phyloP scores from a whole-genome alignment of 2,888 invertebrate species.

The Conistra vaccinii region DNA sequence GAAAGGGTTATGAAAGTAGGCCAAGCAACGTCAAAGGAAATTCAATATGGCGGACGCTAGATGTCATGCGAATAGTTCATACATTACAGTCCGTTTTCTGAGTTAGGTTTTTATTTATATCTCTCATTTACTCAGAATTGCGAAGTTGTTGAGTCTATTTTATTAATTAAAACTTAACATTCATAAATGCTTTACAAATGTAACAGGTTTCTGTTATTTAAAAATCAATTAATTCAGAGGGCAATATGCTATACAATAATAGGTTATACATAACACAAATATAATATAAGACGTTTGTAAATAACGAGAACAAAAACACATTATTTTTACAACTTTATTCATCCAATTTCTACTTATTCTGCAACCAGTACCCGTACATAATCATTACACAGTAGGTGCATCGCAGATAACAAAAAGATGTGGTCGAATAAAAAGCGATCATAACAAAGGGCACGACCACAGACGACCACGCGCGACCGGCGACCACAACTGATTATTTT shows the following conservation, averaged over 20 bases:
- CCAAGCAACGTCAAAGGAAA: conserved; percentile 29
- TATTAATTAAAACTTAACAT: neutral
- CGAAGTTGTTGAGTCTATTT: neutral
- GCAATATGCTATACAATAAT: neutral
- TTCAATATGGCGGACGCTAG: conserved; percentile 22
- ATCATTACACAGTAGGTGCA: conserved; percentile 83
- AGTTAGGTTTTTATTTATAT: neutral
- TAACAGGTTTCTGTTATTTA: neutral
- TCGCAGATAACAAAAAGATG: conserved; percentile 83
- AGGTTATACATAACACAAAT: no score
- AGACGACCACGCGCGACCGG: conserved; percentile 61
- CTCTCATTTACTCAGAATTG: neutral
- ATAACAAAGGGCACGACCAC: conserved; percentile 82
- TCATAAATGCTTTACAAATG: neutral
- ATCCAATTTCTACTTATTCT: conserved; percentile 46
- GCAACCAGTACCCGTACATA: conserved; percentile 75
- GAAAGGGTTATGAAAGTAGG: conserved; percentile 19
- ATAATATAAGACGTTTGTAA: no score
- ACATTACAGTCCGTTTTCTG: neutral
- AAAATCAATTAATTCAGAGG: neutral
- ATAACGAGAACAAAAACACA: neutral
- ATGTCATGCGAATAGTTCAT: conserved; percentile 10
- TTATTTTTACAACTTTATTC: conserved; percentile 1
- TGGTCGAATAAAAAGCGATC: conserved; percentile 80
- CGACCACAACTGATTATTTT: conserved; percentile 76